A percentile compares a stretch with the other conserved stretches of the same genome.
Evolutionary conservation across 2,113 vertebrate genomes (phyloP).

Genomic region (Hippolais icterina): DNA sequence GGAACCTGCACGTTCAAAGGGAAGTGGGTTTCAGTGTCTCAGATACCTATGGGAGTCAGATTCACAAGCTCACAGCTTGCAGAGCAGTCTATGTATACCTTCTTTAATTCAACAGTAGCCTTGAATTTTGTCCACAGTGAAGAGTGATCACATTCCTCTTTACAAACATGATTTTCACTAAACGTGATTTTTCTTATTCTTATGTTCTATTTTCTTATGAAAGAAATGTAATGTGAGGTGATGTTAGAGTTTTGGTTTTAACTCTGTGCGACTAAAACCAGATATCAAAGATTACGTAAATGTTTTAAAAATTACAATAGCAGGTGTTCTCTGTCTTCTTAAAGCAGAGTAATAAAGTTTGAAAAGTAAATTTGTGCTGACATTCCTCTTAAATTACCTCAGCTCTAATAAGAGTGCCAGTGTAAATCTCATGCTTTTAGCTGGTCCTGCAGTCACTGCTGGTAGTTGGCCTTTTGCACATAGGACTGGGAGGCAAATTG

Average conservation of each 20-base stretch:
- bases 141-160: not conserved
- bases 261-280: not conserved
- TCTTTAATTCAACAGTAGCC: not conserved
- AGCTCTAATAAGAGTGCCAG: slow-evolving; percentile 9
- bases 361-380: slow-evolving; percentile 22
- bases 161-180: not conserved
- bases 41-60: not conserved
- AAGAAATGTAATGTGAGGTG: not conserved
- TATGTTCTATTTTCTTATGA: not conserved
- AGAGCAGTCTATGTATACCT: not conserved
- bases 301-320: slow-evolving; percentile 44
- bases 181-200: not conserved
- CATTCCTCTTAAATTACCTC: slow-evolving; percentile 59
- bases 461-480: not conserved
- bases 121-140: not conserved
- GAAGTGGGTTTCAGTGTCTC: not conserved
- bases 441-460: slow-evolving; percentile 12
- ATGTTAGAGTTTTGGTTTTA: not conserved
- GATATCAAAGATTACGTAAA: slow-evolving; percentile 20
- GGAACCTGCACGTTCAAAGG: not conserved
- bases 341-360: slow-evolving; percentile 35
- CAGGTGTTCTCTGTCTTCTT: slow-evolving; percentile 30
- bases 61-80: not conserved
- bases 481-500: not conserved
- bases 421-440: not conserved